Evolutionary conservation across 2,888 invertebrate species (phyloP).

Genomic region (Caenorhabditis macrosperma): DNA sequence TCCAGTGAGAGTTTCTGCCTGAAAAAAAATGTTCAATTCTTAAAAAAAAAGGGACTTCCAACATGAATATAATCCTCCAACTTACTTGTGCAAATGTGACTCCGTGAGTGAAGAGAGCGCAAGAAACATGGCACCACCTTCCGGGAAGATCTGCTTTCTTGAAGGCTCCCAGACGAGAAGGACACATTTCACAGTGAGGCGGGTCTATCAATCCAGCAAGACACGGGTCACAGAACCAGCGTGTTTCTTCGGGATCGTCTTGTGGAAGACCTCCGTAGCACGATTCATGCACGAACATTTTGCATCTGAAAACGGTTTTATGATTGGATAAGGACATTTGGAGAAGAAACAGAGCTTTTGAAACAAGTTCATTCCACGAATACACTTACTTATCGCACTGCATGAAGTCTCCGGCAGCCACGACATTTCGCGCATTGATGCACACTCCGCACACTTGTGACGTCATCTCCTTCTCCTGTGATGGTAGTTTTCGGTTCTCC

Average conservation of each 20-base stretch:
- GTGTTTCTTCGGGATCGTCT: constrained; percentile 84
- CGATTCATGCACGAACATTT: constrained; percentile 77
- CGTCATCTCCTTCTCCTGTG: not conserved
- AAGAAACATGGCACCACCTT: constrained; percentile 95
- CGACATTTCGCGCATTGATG: constrained; percentile 62
- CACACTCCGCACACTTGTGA: constrained; percentile 71
- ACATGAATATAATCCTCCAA: not conserved
- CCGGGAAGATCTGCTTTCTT: constrained; percentile 86
- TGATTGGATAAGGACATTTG: not conserved
- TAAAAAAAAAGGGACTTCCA: not conserved
- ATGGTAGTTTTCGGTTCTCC: not conserved
- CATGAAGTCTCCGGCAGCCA: constrained; percentile 66
- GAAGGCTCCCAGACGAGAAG: constrained; percentile 89
- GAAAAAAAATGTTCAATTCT: not conserved
- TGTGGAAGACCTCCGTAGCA: constrained; percentile 68
- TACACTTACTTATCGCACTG: constrained; percentile 74
- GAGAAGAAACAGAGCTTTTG: not conserved
- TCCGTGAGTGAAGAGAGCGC: constrained; percentile 96
- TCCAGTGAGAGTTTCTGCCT: constrained; percentile 84
- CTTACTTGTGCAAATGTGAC: constrained; percentile 92
- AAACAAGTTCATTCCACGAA: no score
- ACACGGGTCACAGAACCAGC: constrained; percentile 99
- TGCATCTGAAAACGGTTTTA: constrained; percentile 76
- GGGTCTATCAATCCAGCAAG: constrained; percentile 82
- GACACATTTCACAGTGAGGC: constrained; percentile 94